Conservation (phyloP, 2,113 vertebrate genomes). For the Epinephelus cyanopodus region DNA sequence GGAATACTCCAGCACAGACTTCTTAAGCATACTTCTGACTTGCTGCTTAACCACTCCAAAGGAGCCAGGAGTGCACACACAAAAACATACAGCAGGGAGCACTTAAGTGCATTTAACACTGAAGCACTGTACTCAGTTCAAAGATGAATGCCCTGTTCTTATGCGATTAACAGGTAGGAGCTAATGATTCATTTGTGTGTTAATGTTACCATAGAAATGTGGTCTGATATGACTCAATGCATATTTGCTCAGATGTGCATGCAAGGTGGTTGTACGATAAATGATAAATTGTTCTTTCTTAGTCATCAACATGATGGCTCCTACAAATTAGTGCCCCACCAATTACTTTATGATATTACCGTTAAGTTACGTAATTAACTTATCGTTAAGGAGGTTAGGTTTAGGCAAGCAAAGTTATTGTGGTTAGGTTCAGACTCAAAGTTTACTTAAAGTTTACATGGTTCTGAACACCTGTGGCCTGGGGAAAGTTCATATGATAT, state of each 20-base stretch:
- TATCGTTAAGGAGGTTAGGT: too few relatives aligned
- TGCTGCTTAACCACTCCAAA: slow-evolving; percentile 64
- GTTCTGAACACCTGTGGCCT: too few relatives aligned
- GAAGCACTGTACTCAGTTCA: slow-evolving; percentile 7
- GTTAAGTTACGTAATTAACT: too few relatives aligned
- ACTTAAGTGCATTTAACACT: slow-evolving; percentile 17
- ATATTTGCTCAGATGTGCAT: neutral
- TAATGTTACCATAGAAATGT: neutral
- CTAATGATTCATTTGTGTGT: neutral
- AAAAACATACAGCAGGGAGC: slow-evolving; percentile 35
- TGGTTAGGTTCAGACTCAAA: too few relatives aligned
- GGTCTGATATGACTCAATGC: neutral
- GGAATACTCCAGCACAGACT: slow-evolving; percentile 65
- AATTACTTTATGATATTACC: too few relatives aligned
- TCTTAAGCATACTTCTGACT: slow-evolving; percentile 65
- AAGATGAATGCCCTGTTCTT: neutral
- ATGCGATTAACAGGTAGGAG: slow-evolving; percentile 12
- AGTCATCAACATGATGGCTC: neutral
- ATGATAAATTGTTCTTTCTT: neutral
- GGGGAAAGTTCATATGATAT: too few relatives aligned
- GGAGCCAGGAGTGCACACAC: slow-evolving; percentile 40
- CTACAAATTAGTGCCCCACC: too few relatives aligned
- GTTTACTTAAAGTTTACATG: too few relatives aligned
- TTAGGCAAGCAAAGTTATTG: too few relatives aligned
- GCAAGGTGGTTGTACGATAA: neutral